These are phyloP conservation scores for Plectropomus leopardus DNA, from an alignment of 2,113 vertebrate genomes.

Conservation along the genomic window DNA sequence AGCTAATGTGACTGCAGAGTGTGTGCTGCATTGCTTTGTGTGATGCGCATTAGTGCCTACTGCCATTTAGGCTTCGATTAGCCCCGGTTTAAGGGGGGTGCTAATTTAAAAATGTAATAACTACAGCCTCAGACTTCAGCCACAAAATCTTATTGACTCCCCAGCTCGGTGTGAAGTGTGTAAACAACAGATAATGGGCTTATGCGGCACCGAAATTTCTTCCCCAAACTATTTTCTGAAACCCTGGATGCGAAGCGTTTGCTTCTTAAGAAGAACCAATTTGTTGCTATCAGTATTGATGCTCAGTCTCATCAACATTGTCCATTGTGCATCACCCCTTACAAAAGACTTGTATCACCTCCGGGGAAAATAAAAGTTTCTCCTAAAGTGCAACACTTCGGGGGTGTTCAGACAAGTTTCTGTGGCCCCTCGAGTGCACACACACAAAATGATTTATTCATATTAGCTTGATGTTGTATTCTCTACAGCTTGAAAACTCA, in stretches of 20 bases:
- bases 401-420: constrained; percentile 17
- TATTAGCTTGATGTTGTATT: constrained; percentile 45
- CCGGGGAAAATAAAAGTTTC: constrained; percentile 22
- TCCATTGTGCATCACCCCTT: constrained; percentile 36
- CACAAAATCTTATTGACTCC: constrained; percentile 54
- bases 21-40: constrained; percentile 36
- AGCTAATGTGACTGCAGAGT: constrained; percentile 32
- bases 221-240: constrained; percentile 48
- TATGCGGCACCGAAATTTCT: constrained; percentile 55
- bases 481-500: constrained; percentile 46
- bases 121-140: constrained; percentile 45
- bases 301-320: constrained; percentile 9
- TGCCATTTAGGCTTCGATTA: constrained; percentile 62
- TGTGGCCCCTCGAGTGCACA: constrained; percentile 9
- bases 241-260: constrained; percentile 33
- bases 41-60: constrained; percentile 62
- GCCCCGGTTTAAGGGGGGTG: constrained; percentile 47
- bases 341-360: constrained; percentile 29
- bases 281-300: constrained; percentile 36
- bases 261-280: constrained; percentile 38
- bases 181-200: constrained; percentile 68
- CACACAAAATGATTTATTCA: constrained; percentile 45
- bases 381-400: constrained; percentile 8
- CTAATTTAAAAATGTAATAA: constrained; percentile 60
- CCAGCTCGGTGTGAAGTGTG: constrained; percentile 48